Evolutionary conservation across 2,113 vertebrate genomes (phyloP), one percentile per base, ranked within the genome.

Genomic region (Atractosteus spatula): DNA sequence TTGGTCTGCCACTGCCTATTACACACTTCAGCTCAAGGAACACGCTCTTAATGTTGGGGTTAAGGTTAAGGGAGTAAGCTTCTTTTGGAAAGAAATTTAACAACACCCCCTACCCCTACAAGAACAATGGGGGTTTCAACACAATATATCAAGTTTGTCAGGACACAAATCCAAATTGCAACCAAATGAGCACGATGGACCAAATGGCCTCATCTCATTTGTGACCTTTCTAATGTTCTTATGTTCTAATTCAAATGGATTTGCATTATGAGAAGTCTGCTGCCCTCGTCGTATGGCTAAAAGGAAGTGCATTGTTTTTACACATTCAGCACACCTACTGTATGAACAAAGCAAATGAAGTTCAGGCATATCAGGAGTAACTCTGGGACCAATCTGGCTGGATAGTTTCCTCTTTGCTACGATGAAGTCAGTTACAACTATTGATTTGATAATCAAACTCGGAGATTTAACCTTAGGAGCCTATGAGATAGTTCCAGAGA

Each of bases 391-490:
- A 83, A 79, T 87, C 72, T 77, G 74, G 79, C 76, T 71, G 82
- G 72, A 76, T 87, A 84, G 84, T 87, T 89, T 77, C 78, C 80
- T 81, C 84, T 85, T 83, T 80, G 78, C 71, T 78, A 78, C 81
- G 83, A 90, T 91, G 82, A 90, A 90, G 84, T 89, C 86, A 84
- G 89, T 92, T 89, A 86, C 82, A 88, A 84, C 85, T 89, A 91
- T 91, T 89, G 89, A 90, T 91, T 84, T 83, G 74, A 82, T 84
- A 83, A 88, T 91, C 84, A 86, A 88, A 86, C 80, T 72, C 82
- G 80, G 74, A 83, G 83, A 81, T 82, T 87, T 89, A 87, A 89
- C 86, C 82, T 80, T 83, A 85, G 82, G 80, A 85, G 84, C 84
- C 87, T 84, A 80, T 75, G 82, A 87, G 82, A 84, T 83, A 82